Evolutionary conservation across 2,888 invertebrate species (phyloP).

Genomic region (Physocephala rufipes): DNA sequence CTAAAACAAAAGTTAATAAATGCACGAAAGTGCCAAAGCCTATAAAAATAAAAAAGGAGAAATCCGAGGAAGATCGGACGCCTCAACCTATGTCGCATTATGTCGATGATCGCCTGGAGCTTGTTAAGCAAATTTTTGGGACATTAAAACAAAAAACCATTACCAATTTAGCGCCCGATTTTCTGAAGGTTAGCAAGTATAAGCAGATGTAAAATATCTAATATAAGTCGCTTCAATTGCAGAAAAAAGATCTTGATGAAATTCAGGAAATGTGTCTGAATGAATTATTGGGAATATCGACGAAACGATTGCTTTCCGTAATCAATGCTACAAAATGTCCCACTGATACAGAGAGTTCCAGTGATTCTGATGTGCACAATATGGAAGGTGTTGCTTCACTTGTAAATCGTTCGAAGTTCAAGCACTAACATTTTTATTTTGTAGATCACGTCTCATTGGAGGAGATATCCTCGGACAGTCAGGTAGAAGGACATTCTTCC

Average conservation of each 20-base stretch:
- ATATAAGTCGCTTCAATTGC: constrained; percentile 20
- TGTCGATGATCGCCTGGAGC: constrained; percentile 70
- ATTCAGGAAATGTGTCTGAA: constrained; percentile 71
- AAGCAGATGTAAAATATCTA: background rate
- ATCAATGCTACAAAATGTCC: constrained; percentile 65
- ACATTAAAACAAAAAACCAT: constrained; percentile 70
- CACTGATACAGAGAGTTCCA: constrained; percentile 64
- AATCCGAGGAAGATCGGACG: constrained; percentile 66
- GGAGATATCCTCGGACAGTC: constrained; percentile 69
- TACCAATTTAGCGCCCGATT: constrained; percentile 69
- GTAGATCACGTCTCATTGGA: constrained; percentile 72
- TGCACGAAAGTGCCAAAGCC: constrained; percentile 59
- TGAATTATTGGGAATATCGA: constrained; percentile 72
- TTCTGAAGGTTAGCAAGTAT: constrained; percentile 58
- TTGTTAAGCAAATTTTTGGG: constrained; percentile 71
- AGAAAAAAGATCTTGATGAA: constrained; percentile 65
- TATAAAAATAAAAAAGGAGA: constrained; percentile 60
- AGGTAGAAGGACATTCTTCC: constrained; percentile 51
- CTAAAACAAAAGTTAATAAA: constrained; percentile 55
- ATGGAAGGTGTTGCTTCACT: constrained; percentile 54
- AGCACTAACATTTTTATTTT: constrained; percentile 22
- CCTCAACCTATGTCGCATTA: constrained; percentile 69
- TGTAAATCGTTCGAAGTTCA: background rate
- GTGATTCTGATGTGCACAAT: constrained; percentile 62
- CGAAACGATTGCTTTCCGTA: constrained; percentile 70